Conservation (phyloP, 2,113 vertebrate genomes). For the Hipposideros armiger region DNA sequence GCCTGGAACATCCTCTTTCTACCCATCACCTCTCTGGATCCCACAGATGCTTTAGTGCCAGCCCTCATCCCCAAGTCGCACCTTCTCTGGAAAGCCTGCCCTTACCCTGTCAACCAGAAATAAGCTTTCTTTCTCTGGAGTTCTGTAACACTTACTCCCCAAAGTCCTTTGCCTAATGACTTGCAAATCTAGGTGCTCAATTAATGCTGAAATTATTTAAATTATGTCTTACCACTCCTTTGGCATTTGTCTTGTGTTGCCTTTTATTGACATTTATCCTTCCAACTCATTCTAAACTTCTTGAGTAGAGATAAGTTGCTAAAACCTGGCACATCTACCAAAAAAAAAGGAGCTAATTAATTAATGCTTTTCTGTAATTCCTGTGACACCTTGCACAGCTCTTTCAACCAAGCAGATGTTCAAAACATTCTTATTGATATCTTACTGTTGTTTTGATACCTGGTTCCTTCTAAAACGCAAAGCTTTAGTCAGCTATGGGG, state of each 20-base stretch:
- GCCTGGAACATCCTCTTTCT: background rate
- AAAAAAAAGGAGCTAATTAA: background rate
- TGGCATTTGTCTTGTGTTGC: background rate
- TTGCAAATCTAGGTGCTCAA: background rate
- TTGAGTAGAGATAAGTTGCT: background rate
- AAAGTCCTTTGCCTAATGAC: background rate
- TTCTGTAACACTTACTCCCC: background rate
- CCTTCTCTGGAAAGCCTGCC: background rate
- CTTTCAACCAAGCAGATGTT: background rate
- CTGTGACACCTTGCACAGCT: background rate
- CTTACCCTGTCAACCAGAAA: background rate
- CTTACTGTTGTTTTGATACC: background rate
- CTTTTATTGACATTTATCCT: background rate
- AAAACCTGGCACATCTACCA: background rate
- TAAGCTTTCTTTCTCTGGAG: background rate
- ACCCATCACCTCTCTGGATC: background rate
- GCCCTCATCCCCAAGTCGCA: background rate
- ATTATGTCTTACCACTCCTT: background rate
- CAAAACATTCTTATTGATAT: background rate
- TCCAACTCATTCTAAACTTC: background rate
- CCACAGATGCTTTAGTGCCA: background rate
- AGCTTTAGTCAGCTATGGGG: background rate
- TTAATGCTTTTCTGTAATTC: constrained; percentile 36
- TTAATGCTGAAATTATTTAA: constrained; percentile 4
- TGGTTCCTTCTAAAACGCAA: background rate